Evolutionary conservation across 2,888 invertebrate genomes (phyloP).

Genomic region (Pantelozetes paolii): DNA sequence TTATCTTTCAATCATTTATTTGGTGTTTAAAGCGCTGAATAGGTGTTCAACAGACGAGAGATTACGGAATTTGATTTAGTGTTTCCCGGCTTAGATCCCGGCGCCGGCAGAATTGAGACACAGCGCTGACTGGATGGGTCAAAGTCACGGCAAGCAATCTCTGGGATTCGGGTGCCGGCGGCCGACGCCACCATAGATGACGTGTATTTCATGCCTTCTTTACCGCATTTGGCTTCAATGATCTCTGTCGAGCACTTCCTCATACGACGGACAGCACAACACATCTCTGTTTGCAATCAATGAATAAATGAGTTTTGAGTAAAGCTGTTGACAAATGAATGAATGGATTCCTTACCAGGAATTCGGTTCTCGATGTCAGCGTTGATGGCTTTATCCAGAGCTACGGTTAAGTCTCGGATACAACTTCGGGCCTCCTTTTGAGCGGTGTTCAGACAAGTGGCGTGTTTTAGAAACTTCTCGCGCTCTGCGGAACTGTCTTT

Average conservation of each 20-base stretch:
- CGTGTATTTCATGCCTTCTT: constrained; percentile 40
- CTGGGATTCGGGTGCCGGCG: constrained; percentile 41
- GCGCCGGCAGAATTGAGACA: constrained; percentile 40
- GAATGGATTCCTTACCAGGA: constrained; percentile 14
- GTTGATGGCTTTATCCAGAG: constrained; percentile 42
- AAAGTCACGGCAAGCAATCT: constrained; percentile 43
- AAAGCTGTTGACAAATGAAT: not conserved
- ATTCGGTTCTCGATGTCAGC: constrained; percentile 40
- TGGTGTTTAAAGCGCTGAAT: constrained; percentile 38
- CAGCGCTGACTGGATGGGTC: constrained; percentile 39
- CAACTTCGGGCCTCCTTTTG: constrained; percentile 39
- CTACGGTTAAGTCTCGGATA: constrained; percentile 40
- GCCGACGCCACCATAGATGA: constrained; percentile 38
- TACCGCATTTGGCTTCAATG: constrained; percentile 42
- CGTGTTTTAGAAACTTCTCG: constrained; percentile 41
- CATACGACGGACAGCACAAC: constrained; percentile 42
- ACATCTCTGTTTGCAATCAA: constrained; percentile 36
- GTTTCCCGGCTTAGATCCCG: constrained; percentile 41
- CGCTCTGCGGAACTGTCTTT: constrained; percentile 39
- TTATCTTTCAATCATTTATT: too few relatives aligned
- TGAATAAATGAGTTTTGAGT: not conserved
- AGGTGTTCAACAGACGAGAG: constrained; percentile 43
- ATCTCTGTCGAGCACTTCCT: constrained; percentile 40
- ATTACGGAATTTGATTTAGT: constrained; percentile 41
- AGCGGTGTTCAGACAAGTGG: constrained; percentile 38